Evolutionary conservation across 2,113 vertebrate species (phyloP).

Genomic region (Hyperopisus bebe): DNA sequence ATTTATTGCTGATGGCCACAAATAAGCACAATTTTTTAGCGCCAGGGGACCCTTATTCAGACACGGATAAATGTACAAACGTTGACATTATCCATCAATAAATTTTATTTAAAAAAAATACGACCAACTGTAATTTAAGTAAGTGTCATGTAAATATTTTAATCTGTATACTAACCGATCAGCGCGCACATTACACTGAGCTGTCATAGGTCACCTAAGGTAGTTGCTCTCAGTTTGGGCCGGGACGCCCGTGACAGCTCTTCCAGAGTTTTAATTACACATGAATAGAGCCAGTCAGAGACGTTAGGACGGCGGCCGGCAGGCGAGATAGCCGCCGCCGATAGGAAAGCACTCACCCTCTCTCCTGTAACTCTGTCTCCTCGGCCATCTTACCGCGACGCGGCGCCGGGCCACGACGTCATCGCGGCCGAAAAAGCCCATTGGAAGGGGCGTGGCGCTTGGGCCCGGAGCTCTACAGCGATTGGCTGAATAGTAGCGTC

Average conservation of each 20-base stretch:
- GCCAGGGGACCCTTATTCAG: background rate
- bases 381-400: slow-evolving; percentile 51
- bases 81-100: background rate
- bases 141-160: background rate
- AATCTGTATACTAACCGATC: background rate
- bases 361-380: slow-evolving; percentile 12
- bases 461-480: background rate
- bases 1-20: background rate
- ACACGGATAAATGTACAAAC: background rate
- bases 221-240: background rate
- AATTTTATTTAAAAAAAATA: background rate
- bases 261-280: background rate
- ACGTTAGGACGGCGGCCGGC: background rate
- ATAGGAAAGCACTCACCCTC: slow-evolving; percentile 37
- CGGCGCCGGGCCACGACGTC: background rate
- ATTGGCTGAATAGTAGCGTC: background rate
- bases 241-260: background rate
- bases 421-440: background rate
- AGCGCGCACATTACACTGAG: background rate
- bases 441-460: background rate
- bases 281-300: background rate
- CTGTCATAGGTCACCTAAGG: background rate
- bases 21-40: background rate
- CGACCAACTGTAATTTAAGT: background rate
- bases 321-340: background rate